Evolutionary conservation across 23 tunicate species (phyloP).

Genomic region (Ciona savignyi): DNA sequence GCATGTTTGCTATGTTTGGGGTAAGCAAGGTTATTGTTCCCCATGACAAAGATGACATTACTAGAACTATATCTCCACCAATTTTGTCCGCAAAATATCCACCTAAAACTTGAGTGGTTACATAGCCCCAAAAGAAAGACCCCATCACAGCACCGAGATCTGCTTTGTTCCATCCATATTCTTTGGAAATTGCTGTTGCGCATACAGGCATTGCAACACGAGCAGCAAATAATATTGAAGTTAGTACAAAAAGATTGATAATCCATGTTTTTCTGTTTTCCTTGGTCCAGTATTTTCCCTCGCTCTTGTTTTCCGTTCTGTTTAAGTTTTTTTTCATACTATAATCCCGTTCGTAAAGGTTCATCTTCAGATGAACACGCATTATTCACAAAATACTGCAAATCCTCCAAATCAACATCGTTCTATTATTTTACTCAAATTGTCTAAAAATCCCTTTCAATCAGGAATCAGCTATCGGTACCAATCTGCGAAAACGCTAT

Average conservation of each 20-base stretch:
- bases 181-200: constrained; percentile 68
- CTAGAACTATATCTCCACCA: constrained; percentile 75
- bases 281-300: constrained; percentile 17
- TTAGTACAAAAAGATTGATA: constrained; percentile 38
- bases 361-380: background rate
- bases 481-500: too few relatives aligned
- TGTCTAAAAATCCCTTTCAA: too few relatives aligned
- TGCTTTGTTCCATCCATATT: constrained; percentile 89
- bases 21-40: constrained; percentile 51
- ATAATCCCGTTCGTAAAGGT: background rate
- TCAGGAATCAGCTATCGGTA: too few relatives aligned
- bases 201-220: constrained; percentile 96
- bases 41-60: constrained; percentile 60
- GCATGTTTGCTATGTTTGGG: constrained; percentile 54
- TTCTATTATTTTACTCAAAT: too few relatives aligned
- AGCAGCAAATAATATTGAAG: constrained; percentile 75
- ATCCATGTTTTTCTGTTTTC: constrained; percentile 48
- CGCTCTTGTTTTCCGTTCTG: background rate
- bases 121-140: constrained; percentile 94
- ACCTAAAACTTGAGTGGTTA: constrained; percentile 81
- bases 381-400: too few relatives aligned
- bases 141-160: constrained; percentile 94
- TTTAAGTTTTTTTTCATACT: background rate
- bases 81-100: constrained; percentile 88
- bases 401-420: too few relatives aligned